A percentile compares a stretch with the other conserved stretches of the same genome.
phyloP scores from a whole-genome alignment of 30 jellyfish, hydroid and myxozoan species.

The Calvadosia cruxmelitensis region DNA sequence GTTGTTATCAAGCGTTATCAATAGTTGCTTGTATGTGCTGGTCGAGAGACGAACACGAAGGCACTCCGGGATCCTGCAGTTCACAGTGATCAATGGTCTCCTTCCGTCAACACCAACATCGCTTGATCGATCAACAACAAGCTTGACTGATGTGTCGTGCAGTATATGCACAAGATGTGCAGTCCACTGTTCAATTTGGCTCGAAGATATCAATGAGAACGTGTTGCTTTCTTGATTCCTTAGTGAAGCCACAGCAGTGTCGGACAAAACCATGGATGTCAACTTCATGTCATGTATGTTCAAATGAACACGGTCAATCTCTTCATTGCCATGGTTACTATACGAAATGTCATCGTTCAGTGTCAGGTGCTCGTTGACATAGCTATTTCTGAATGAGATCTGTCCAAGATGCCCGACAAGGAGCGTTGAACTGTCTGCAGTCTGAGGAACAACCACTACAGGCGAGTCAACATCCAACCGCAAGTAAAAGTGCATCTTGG shows the following conservation, averaged over 20 bases:
- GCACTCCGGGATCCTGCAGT: neutral
- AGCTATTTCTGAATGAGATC: slow-evolving; percentile 46
- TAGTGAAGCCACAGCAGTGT: neutral
- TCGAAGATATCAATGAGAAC: neutral
- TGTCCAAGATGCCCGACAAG: slow-evolving; percentile 84
- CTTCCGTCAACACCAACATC: neutral
- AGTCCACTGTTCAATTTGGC: neutral
- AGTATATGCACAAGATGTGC: slow-evolving; percentile 31
- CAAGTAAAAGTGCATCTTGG: no score
- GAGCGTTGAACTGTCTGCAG: slow-evolving; percentile 36
- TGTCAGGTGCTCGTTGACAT: neutral
- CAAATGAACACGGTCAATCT: neutral
- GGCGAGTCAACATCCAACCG: slow-evolving; percentile 35
- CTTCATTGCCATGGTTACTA: neutral
- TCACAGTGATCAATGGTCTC: neutral
- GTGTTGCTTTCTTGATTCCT: neutral
- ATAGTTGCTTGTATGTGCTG: neutral
- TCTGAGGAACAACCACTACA: slow-evolving; percentile 73
- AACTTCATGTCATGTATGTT: neutral
- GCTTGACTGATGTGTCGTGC: slow-evolving; percentile 46
- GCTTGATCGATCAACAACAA: slow-evolving; percentile 24
- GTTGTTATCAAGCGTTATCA: neutral
- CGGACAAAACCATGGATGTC: neutral
- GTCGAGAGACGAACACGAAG: neutral
- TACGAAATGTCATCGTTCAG: neutral